Evolutionary conservation across 1,140 invertebrate genomes (phyloP).

Genomic region (Steinernema feltiae): DNA sequence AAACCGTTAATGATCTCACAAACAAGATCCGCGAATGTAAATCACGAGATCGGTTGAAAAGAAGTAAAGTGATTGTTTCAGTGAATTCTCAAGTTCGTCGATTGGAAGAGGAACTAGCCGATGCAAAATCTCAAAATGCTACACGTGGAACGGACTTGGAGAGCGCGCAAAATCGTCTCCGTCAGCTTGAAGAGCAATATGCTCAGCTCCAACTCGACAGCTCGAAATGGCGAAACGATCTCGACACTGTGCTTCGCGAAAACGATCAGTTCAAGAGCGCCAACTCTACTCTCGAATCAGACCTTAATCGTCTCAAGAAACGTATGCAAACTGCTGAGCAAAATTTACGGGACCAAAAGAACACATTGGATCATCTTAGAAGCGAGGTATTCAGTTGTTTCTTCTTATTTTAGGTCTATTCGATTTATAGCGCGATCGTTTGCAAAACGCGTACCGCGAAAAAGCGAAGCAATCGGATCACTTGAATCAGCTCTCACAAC

Average conservation of each 20-base stretch:
- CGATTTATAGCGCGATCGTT: constrained; percentile 44
- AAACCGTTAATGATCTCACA: constrained; percentile 55
- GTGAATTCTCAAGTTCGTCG: constrained; percentile 50
- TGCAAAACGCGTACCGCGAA: constrained; percentile 52
- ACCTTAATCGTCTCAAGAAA: constrained; percentile 42
- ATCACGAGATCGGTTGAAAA: background rate
- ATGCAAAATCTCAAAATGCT: constrained; percentile 32
- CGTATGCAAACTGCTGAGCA: constrained; percentile 40
- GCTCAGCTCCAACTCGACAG: constrained; percentile 41
- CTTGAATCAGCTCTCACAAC: constrained; percentile 46
- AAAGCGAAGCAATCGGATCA: constrained; percentile 54
- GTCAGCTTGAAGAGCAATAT: constrained; percentile 47
- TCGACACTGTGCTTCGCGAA: constrained; percentile 47
- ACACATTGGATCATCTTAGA: constrained; percentile 42
- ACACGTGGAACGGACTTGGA: constrained; percentile 51
- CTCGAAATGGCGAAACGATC: constrained; percentile 40
- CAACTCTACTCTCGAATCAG: constrained; percentile 42
- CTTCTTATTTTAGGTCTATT: background rate
- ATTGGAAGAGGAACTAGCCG: constrained; percentile 51
- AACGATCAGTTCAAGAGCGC: constrained; percentile 41
- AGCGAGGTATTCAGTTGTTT: constrained; percentile 36
- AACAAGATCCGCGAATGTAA: constrained; percentile 54
- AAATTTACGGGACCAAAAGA: constrained; percentile 44
- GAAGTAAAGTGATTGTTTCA: constrained; percentile 22
- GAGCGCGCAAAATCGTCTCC: constrained; percentile 45